Base-by-base conservation (phyloP, 1,140 invertebrate genomes). In the Chrysopa pallens region DNA sequence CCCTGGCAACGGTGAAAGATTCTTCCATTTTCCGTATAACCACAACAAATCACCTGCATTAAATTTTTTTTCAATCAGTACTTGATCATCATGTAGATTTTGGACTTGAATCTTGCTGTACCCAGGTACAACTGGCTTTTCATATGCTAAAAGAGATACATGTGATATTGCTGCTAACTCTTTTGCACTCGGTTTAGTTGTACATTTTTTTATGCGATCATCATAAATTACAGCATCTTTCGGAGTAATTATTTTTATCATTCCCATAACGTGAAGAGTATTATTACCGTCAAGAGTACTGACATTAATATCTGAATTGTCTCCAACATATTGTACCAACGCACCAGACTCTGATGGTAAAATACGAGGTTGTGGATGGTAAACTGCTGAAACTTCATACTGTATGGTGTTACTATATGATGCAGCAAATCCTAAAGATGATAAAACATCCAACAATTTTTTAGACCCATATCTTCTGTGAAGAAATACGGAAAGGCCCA, bases 291-390 rank as follows among this genome's bases (percentile, higher is more conserved):
- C 50, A 28, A 56, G 13, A 29, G 53, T 57, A 15, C 45, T 31
- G 6, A 41, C 40, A 44, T 54, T 55, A 37, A 46, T 41, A 44
- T 57, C 52, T 12, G 56, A 51, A 48, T 58, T 60, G 44, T 62
- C 58, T 45, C 50, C 55, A 23, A 56, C 50, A 40, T 53, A 59
- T 47, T 61, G 58, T 27, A 48, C 12, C 46, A 52, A 56, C 28
- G 45, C 40, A 31, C 43, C 13, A 14, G 33, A 14, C 28, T 39
- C 43, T 42, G 29, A 9, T 13, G 40, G n/a, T 40, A 42, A 31
- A 14, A 53, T 38, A 13, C 36, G 9, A 8, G 27, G 28, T 17
- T 46, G 27, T 38, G 44, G 50, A 42, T 51, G 23, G 7, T 51
- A 38, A 28, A 55, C 49, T 39, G 46, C 37, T 4, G 55, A 54